phyloP scores from a whole-genome alignment of 2,888 invertebrate species.

The Dynastes maya region DNA sequence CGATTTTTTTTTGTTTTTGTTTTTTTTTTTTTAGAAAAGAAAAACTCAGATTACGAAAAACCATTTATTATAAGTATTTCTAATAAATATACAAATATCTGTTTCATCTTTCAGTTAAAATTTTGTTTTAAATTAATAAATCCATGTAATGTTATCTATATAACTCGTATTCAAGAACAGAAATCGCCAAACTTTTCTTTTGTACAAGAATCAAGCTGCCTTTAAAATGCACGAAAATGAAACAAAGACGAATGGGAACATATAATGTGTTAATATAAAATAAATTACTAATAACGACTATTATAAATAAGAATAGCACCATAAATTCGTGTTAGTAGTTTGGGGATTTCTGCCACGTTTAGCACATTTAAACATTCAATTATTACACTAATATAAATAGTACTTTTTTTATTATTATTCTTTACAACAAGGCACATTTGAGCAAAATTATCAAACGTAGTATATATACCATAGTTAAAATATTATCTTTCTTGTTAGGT shows the following conservation, averaged over 20 bases:
- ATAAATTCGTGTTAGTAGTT: slow-evolving; percentile 17
- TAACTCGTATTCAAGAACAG: slow-evolving; percentile 5
- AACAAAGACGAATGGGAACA: background rate
- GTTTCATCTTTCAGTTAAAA: slow-evolving; percentile 21
- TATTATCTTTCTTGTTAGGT: background rate
- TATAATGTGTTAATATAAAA: background rate
- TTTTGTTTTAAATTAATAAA: slow-evolving; percentile 29
- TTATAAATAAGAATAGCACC: background rate
- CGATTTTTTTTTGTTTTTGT: background rate
- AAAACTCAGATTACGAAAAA: slow-evolving; percentile 40
- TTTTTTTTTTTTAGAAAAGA: slow-evolving; percentile 5
- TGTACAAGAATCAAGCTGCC: background rate
- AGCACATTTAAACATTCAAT: slow-evolving; percentile 36
- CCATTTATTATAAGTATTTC: slow-evolving; percentile 44
- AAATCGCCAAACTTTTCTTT: slow-evolving; percentile 24
- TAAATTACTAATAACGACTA: too few species aligned
- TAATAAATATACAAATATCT: slow-evolving; percentile 45
- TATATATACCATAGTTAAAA: slow-evolving; percentile 59
- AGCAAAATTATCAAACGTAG: slow-evolving; percentile 64
- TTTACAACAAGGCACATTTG: slow-evolving; percentile 67
- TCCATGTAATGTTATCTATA: slow-evolving; percentile 35
- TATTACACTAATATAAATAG: slow-evolving; percentile 17
- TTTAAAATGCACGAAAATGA: background rate
- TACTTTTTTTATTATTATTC: slow-evolving; percentile 17
- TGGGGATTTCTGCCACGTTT: slow-evolving; percentile 19